Conservation (phyloP, 2,888 invertebrate species). For the Philhelius pedissequus region DNA sequence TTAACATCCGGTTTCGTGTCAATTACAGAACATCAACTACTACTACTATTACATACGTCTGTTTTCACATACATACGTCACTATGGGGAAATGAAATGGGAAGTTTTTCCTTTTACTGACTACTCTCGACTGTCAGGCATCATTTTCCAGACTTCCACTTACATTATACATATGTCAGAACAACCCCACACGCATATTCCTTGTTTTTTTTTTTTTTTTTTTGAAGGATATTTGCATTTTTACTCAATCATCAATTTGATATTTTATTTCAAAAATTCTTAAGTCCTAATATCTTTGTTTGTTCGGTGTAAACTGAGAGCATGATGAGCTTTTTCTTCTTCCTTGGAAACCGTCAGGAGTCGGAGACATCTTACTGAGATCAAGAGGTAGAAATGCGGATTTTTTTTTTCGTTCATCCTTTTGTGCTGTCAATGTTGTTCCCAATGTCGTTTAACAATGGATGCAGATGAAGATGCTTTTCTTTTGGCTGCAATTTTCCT, state of each 20-base stretch:
- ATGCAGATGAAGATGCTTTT: constrained; percentile 29
- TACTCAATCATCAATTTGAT: constrained; percentile 28
- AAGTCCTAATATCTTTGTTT: not conserved
- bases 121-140: constrained; percentile 22
- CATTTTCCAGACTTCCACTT: constrained; percentile 4
- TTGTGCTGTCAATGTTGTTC: not conserved
- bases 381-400: not conserved
- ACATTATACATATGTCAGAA: not conserved
- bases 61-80: not conserved
- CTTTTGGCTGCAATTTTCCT: constrained; percentile 1
- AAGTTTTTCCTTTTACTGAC: not conserved
- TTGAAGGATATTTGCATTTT: not conserved
- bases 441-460: constrained; percentile 6
- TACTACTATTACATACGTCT: no score
- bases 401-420: not conserved
- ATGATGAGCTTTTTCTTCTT: not conserved
- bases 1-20: constrained; percentile 61
- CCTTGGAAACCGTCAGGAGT: not conserved
- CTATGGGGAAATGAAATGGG: not conserved
- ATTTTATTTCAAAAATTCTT: not conserved
- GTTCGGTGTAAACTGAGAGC: constrained; percentile 3
- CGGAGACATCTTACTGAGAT: not conserved
- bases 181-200: not conserved
- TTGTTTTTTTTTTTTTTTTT: no score
- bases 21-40: constrained; percentile 27